These are phyloP conservation scores for Dermochelys coriacea DNA, from an alignment of 2,797 vertebrate species.

Conservation along the genomic window DNA sequence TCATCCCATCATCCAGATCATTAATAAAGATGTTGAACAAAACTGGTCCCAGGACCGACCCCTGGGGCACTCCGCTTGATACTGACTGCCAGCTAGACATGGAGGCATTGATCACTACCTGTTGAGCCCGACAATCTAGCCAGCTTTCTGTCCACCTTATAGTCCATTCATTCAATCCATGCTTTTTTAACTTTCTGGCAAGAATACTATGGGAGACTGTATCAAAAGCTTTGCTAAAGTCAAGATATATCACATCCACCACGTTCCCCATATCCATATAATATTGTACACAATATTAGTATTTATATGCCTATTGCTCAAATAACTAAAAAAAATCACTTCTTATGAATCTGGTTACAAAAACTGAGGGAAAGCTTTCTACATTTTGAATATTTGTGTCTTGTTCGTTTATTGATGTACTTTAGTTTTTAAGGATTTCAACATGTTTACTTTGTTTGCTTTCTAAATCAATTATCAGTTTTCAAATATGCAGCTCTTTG, in stretches of 20 bases:
- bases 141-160: too few relatives aligned
- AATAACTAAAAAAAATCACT: neutral
- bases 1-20: neutral
- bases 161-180: too few relatives aligned
- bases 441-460: neutral
- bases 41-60: neutral
- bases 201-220: too few relatives aligned
- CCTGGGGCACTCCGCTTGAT: neutral
- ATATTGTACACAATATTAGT: neutral
- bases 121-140: too few relatives aligned
- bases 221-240: too few relatives aligned
- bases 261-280: too few relatives aligned
- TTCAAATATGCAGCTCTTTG: neutral
- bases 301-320: neutral
- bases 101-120: too few relatives aligned
- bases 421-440: neutral
- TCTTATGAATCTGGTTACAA: neutral
- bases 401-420: neutral
- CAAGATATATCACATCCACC: too few relatives aligned
- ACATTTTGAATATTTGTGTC: neutral
- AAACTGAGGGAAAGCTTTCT: neutral
- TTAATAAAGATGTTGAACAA: neutral
- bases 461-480: neutral
- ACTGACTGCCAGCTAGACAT: neutral
- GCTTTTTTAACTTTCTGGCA: too few relatives aligned